These are phyloP conservation scores for Poecilia gillii DNA, from an alignment of 2,797 vertebrate species.

Conservation along the genomic window DNA sequence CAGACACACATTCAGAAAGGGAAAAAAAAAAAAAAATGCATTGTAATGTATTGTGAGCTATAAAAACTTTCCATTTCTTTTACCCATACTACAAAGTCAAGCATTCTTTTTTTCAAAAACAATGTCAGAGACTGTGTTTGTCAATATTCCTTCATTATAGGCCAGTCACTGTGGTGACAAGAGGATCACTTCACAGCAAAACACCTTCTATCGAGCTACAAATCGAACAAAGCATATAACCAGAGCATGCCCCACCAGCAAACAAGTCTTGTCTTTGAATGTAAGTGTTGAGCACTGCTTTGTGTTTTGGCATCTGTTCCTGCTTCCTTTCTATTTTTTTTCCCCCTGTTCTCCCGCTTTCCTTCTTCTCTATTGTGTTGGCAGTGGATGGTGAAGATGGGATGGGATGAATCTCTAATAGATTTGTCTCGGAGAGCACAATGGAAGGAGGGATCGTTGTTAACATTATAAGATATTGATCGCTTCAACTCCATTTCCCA, in stretches of 20 bases:
- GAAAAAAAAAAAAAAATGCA: not conserved
- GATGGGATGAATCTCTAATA: constrained; percentile 75
- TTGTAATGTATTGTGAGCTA: not conserved
- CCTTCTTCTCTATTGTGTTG: constrained; percentile 46
- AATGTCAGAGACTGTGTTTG: constrained; percentile 46
- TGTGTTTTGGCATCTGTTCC: constrained; percentile 52
- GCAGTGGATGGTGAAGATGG: constrained; percentile 59
- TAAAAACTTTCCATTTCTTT: constrained; percentile 4
- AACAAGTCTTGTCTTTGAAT: constrained; percentile 22
- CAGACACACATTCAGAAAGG: constrained; percentile 14
- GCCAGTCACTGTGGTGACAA: constrained; percentile 52
- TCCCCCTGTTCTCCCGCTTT: constrained; percentile 16
- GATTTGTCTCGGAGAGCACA: constrained; percentile 75
- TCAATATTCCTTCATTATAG: constrained; percentile 65
- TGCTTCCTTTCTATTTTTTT: constrained; percentile 10
- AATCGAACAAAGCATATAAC: constrained; percentile 57
- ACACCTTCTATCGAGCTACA: constrained; percentile 51
- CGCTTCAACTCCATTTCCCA: constrained; percentile 74
- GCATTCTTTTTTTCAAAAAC: constrained; percentile 36
- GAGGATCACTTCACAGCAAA: constrained; percentile 49
- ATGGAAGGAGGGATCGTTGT: constrained; percentile 75
- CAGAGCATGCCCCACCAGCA: constrained; percentile 9
- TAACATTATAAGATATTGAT: constrained; percentile 85
- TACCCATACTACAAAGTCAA: constrained; percentile 3
- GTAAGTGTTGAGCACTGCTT: constrained; percentile 31